phyloP scores from a whole-genome alignment of 1,140 invertebrate species.

The Pristionchus pacificus region DNA sequence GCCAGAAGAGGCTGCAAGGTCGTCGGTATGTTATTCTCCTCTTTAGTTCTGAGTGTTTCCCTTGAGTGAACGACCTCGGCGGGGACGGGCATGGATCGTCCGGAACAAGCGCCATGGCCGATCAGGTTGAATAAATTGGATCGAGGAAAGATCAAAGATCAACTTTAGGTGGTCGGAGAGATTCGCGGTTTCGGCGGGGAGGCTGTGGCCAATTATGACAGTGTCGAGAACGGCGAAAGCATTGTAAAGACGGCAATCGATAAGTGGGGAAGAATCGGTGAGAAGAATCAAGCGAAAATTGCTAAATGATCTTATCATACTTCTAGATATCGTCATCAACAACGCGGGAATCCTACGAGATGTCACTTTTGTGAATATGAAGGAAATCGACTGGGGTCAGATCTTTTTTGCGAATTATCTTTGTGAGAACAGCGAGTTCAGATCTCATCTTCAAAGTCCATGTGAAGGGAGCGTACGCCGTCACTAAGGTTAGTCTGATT shows the following conservation, averaged over 20 bases:
- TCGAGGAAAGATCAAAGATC: too few species aligned
- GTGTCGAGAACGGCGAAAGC: conserved; percentile 88
- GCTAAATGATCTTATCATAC: conserved; percentile 17
- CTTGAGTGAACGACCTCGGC: conserved; percentile 86
- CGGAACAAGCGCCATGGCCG: conserved; percentile 75
- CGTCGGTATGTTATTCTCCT: conserved; percentile 64
- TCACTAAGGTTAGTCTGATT: conserved; percentile 89
- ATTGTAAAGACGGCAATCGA: conserved; percentile 88
- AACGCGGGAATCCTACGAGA: conserved; percentile 96
- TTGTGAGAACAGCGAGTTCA: conserved; percentile 61
- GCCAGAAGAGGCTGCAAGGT: conserved; percentile 86
- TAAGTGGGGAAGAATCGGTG: conserved; percentile 78
- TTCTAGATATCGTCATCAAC: conserved; percentile 81
- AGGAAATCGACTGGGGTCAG: conserved; percentile 78
- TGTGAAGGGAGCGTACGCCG: conserved; percentile 82
- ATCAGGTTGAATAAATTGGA: too few species aligned
- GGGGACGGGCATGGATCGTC: conserved; percentile 79
- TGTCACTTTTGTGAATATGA: conserved; percentile 81
- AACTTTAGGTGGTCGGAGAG: conserved; percentile 82
- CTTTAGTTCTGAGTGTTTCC: not conserved
- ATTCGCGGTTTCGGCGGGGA: conserved; percentile 79
- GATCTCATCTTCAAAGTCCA: conserved; percentile 87
- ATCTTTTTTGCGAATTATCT: conserved; percentile 23
- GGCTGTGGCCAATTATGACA: conserved; percentile 74
- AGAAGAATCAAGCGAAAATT: not conserved